Conservation (phyloP, 2,113 vertebrate species). For the Sorex araneus region DNA sequence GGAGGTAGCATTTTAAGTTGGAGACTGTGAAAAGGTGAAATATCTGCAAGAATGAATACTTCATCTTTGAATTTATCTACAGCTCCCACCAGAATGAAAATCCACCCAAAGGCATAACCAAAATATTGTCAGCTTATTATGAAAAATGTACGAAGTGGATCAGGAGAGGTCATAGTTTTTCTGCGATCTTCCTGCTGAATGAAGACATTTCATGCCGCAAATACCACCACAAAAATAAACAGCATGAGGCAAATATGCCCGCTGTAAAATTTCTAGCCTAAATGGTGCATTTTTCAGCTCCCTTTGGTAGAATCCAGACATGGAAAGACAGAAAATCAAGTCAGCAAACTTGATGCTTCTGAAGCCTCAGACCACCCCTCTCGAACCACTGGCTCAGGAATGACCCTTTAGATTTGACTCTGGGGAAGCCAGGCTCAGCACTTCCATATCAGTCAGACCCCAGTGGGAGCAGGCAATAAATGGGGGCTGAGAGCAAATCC, state of each 20-base stretch:
- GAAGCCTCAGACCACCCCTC: background rate
- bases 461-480: too few species aligned
- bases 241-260: background rate
- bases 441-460: background rate
- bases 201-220: background rate
- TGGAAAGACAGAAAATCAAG: background rate
- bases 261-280: background rate
- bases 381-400: too few species aligned
- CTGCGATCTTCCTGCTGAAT: background rate
- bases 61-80: background rate
- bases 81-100: conserved; percentile 1
- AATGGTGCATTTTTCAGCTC: background rate
- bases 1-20: background rate
- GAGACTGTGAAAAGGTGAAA: conserved; percentile 5
- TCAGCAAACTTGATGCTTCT: too few species aligned
- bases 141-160: background rate
- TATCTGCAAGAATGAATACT: background rate
- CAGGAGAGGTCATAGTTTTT: background rate
- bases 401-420: background rate
- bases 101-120: background rate
- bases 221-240: background rate
- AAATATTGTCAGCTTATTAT: conserved; percentile 42
- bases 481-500: background rate
- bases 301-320: background rate
- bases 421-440: background rate